These are phyloP conservation scores for Linnaemya tessellans DNA, from an alignment of 2,888 invertebrate species.

Conservation along the genomic window DNA sequence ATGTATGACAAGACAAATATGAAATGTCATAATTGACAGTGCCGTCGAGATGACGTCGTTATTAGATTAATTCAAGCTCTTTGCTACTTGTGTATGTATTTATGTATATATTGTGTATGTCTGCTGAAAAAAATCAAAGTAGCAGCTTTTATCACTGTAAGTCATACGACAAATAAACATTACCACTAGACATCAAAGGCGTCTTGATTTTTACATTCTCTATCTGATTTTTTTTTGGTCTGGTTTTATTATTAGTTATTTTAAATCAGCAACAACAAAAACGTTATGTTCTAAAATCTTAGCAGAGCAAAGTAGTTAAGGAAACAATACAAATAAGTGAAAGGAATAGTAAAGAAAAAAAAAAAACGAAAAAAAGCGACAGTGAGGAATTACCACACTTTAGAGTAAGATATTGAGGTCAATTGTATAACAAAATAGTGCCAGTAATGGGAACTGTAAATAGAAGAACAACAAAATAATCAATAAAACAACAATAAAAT, in stretches of 20 bases:
- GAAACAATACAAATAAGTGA: slow-evolving; percentile 10
- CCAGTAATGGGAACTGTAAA: not conserved
- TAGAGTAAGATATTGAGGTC: slow-evolving; percentile 29
- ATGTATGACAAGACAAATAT: not conserved
- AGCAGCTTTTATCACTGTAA: slow-evolving; percentile 47
- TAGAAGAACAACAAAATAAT: slow-evolving; percentile 1
- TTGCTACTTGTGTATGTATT: not conserved
- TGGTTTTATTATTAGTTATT: slow-evolving; percentile 3
- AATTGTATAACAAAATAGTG: slow-evolving; percentile 13
- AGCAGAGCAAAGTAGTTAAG: slow-evolving; percentile 8
- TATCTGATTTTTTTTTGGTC: not conserved
- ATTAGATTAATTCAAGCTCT: not conserved
- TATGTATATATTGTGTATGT: not conserved
- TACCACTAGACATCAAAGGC: slow-evolving; percentile 56
- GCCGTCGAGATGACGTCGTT: not conserved
- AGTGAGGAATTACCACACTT: not conserved
- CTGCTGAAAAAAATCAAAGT: slow-evolving; percentile 15
- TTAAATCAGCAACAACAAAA: slow-evolving; percentile 33
- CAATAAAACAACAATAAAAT: slow-evolving; percentile 1
- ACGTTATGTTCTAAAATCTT: slow-evolving; percentile 47
- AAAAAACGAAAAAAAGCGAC: too few relatives aligned
- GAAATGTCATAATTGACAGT: not conserved
- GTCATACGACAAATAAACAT: slow-evolving; percentile 56
- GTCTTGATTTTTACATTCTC: slow-evolving; percentile 44
- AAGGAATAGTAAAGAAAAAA: not conserved